Evolutionary conservation across 2,797 vertebrate species (phyloP).

Genomic region (Ctenopoma multispine): DNA sequence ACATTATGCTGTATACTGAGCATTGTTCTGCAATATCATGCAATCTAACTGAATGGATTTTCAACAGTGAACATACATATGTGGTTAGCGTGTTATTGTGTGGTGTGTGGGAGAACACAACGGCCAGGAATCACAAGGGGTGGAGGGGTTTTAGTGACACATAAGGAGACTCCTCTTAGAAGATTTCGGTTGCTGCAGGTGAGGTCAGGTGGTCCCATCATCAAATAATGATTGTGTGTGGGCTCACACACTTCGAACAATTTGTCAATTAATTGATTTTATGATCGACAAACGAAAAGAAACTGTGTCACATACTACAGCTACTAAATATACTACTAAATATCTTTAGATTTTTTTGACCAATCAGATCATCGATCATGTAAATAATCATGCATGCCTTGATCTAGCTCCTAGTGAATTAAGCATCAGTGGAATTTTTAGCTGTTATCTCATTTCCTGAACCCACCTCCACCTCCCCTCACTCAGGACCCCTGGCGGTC

Average conservation of each 20-base stretch:
- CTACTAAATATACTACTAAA: no score
- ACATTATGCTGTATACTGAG: neutral
- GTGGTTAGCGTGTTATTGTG: neutral
- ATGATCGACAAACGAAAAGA: no score
- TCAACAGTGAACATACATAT: neutral
- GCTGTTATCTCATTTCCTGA: slow-evolving; percentile 36
- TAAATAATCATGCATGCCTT: no score
- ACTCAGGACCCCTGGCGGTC: slow-evolving; percentile 45
- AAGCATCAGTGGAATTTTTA: slow-evolving; percentile 2
- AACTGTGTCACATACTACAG: no score
- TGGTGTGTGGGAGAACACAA: neutral
- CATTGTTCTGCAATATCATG: neutral
- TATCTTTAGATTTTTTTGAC: no score
- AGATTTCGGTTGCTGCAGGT: neutral
- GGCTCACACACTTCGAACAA: no score
- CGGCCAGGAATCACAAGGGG: neutral
- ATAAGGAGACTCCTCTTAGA: neutral
- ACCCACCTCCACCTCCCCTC: neutral
- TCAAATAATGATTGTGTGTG: neutral
- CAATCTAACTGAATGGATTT: neutral
- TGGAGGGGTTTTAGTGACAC: neutral
- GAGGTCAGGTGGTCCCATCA: neutral
- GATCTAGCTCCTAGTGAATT: neutral
- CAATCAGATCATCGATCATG: no score
- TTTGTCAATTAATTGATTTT: no score